phyloP scores from a whole-genome alignment of 1,140 invertebrate genomes.

The Thereuonema tuberculata region DNA sequence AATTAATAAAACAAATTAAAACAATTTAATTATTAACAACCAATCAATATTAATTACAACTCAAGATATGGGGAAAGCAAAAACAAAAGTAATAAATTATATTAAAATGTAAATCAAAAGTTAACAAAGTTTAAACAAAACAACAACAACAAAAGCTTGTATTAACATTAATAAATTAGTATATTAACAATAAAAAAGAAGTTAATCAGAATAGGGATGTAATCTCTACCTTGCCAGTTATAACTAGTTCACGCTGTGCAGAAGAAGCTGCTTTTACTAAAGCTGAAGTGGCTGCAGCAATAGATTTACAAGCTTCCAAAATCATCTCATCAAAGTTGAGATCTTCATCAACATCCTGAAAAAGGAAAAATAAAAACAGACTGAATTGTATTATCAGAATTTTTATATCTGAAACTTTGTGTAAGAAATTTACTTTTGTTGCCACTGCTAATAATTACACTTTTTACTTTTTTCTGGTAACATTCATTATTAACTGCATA shows the following conservation, averaged over 20 bases:
- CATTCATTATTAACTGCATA: too few species aligned
- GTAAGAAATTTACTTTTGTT: too few species aligned
- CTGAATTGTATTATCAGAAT: neutral
- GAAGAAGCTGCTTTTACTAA: conserved; percentile 90
- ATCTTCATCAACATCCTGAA: conserved; percentile 78
- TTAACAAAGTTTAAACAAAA: neutral
- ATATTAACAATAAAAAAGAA: conserved; percentile 15
- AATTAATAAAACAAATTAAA: too few species aligned
- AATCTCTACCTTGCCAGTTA: conserved; percentile 51
- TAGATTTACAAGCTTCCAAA: conserved; percentile 92
- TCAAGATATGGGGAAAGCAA: too few species aligned
- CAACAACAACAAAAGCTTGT: neutral
- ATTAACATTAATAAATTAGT: too few species aligned
- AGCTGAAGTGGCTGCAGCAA: conserved; percentile 89
- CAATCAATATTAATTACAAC: too few species aligned
- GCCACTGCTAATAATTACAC: too few species aligned
- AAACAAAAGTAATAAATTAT: too few species aligned
- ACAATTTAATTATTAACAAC: too few species aligned
- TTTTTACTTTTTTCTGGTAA: too few species aligned
- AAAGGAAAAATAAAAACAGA: conserved; percentile 18
- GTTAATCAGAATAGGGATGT: conserved; percentile 17
- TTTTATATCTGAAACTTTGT: too few species aligned
- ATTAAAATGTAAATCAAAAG: neutral
- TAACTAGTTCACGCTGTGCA: conserved; percentile 86
- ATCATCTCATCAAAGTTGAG: conserved; percentile 99